Conservation (phyloP, 2,113 vertebrate species). For the Anarhynchus alexandrinus region DNA sequence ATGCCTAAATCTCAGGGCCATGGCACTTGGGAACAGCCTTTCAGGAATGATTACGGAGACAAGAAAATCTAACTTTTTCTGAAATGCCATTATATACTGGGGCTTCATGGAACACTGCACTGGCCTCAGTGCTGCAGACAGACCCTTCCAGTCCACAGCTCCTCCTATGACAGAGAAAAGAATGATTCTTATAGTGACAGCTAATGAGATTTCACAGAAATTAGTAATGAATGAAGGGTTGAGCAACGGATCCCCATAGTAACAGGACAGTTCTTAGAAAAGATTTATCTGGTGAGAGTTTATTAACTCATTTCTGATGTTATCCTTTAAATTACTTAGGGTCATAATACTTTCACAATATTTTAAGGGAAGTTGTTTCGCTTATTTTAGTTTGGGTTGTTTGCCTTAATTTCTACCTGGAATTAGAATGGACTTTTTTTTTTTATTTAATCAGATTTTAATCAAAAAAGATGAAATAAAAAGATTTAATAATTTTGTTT, state of each 20-base stretch:
- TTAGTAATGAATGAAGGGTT: not conserved
- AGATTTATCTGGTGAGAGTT: not conserved
- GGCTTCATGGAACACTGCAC: not conserved
- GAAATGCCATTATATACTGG: not conserved
- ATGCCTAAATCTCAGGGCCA: not conserved
- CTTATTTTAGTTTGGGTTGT: not conserved
- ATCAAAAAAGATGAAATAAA: not conserved
- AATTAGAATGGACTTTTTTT: not conserved
- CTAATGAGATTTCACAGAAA: constrained; percentile 10
- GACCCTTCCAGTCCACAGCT: not conserved
- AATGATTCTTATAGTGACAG: not conserved
- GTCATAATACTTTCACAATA: not conserved
- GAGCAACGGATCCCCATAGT: not conserved
- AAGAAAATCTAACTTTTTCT: not conserved
- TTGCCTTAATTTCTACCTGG: not conserved
- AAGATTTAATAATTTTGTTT: not conserved
- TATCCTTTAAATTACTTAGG: not conserved
- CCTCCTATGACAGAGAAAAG: not conserved
- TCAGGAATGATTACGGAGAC: not conserved
- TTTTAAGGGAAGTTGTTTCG: not conserved
- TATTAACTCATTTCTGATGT: not conserved
- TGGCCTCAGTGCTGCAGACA: not conserved
- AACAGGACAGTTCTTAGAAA: not conserved
- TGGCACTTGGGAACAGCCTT: not conserved
- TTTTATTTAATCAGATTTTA: not conserved